Evolutionary conservation across 1,140 invertebrate species (phyloP), one percentile per base, ranked within the genome.

Genomic region (Gonatopus flavifemur): DNA sequence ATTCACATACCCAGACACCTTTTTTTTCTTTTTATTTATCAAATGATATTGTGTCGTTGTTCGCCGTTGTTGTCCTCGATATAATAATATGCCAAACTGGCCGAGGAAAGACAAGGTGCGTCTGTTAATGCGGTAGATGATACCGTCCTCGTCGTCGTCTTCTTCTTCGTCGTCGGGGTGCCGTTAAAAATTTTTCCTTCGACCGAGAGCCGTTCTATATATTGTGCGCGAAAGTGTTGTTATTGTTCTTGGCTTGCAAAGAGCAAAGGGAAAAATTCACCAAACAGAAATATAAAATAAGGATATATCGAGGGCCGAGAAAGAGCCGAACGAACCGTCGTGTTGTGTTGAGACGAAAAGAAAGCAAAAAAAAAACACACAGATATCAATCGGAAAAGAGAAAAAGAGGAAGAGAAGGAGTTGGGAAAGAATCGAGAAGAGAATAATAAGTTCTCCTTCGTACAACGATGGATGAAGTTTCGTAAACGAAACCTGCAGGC

Each of bases 71-170:
- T 47, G 55, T n/a, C 35, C 43, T 33, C 22, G 45, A 57, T 31
- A 28, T 5, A 13, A 49, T 49, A 59, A 67, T 54, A 79, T 79
- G 77, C 74, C 76, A 45, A 77, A 74, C 64, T 71, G 70, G 54
- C 64, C 62, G 21, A 80, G 72, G 57, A 78, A 79, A 62, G 75
- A 78, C 49, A 78, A 79, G 76, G 75, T 79, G 66, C 59, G 67
- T 66, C 30, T 30, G 42, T 53, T 47, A 49, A n/a, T n/a, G n/a
- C 46, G 45, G 25, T 57, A 53, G 41, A 30, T 19, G 21, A 24
- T 47, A 28, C 31, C 43, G 25, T 25, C 35, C 31, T n/a, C 48
- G 40, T 39, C 30, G 20, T 30, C 16, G 32, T 46, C 15, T 25
- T 19, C 35, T 32, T 53, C 15, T 4, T 57, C 39, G 9, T 12